A percentile compares a stretch with the other conserved stretches of the same genome.
These are phyloP conservation scores for Tangara arthus DNA, from an alignment of 2,797 vertebrate species.

Conservation along the genomic window DNA sequence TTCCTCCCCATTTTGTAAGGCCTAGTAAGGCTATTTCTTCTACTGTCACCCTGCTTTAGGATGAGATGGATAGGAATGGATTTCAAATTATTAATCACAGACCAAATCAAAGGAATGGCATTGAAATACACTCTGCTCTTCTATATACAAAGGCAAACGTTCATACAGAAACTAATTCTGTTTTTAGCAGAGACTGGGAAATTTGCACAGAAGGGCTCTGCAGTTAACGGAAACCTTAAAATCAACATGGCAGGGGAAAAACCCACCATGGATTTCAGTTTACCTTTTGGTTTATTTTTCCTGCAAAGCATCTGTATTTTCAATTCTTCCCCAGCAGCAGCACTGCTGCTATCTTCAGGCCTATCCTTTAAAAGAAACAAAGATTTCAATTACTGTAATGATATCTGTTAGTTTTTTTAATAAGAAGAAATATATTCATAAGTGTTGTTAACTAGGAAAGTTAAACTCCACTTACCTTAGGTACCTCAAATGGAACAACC, in stretches of 20 bases:
- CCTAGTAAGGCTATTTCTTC: not conserved
- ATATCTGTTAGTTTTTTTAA: not conserved
- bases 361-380: constrained; percentile 75
- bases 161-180: not conserved
- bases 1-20: not conserved
- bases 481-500: constrained; percentile 86
- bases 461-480: constrained; percentile 80
- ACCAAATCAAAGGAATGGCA: not conserved
- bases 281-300: constrained; percentile 76
- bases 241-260: not conserved
- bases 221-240: not conserved
- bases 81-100: not conserved
- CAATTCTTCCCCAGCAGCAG: not conserved
- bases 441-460: not conserved
- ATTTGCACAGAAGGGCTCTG: not conserved
- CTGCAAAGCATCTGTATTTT: constrained; percentile 75
- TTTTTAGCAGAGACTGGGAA: not conserved
- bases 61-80: not conserved
- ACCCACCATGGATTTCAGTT: not conserved
- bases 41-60: not conserved
- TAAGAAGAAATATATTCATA: not conserved
- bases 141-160: not conserved
- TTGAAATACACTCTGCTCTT: not conserved
- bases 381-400: not conserved
- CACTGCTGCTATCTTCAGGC: constrained; percentile 45